Evolutionary conservation across 2,888 invertebrate genomes (phyloP).

Genomic region (Caenorhabditis sp.): DNA sequence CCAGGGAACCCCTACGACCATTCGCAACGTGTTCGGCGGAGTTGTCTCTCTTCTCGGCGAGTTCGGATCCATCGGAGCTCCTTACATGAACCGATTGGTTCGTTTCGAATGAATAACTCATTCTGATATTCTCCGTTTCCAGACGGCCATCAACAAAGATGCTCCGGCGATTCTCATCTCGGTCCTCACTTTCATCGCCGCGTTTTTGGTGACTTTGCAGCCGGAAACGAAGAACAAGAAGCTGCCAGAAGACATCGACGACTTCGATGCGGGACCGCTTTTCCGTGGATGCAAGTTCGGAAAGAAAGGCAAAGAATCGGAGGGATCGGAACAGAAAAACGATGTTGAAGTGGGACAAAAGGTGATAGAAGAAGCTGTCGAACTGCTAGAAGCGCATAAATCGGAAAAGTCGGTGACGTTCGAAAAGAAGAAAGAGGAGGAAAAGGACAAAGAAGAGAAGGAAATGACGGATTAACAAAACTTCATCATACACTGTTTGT

Average conservation of each 20-base stretch:
- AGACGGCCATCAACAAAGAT: constrained; percentile 67
- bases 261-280: constrained; percentile 74
- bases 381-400: neutral
- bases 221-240: constrained; percentile 77
- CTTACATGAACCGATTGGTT: constrained; percentile 79
- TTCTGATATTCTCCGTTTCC: neutral
- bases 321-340: constrained; percentile 3
- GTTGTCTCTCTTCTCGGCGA: constrained; percentile 79
- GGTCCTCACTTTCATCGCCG: neutral
- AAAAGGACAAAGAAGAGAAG: neutral
- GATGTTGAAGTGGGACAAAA: constrained; percentile 1
- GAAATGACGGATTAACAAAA: neutral
- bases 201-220: constrained; percentile 63
- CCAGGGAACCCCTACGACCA: constrained; percentile 67
- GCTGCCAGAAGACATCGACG: constrained; percentile 74
- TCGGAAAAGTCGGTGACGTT: neutral
- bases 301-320: neutral
- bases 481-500: constrained; percentile 28
- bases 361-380: constrained; percentile 10
- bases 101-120: constrained; percentile 2
- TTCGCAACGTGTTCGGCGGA: constrained; percentile 80
- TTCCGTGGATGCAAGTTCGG: constrained; percentile 37
- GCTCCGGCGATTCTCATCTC: constrained; percentile 75
- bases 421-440: neutral
- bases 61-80: constrained; percentile 79